Conservation (phyloP, 2,113 vertebrate genomes). For the Cyprinodon brontotheroides region DNA sequence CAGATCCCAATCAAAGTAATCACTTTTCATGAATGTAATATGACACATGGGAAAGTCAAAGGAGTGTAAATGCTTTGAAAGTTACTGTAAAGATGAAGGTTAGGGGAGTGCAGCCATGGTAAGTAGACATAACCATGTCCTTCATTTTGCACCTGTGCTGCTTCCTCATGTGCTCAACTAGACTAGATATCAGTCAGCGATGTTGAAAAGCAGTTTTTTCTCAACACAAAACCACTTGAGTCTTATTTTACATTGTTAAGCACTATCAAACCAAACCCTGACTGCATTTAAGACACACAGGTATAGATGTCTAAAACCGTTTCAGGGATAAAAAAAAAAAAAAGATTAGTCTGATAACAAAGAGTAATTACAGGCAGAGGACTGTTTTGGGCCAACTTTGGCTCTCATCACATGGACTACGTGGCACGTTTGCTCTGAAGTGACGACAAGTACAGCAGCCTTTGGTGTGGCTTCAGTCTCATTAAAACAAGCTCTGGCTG, state of each 20-base stretch:
- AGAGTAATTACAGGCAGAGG: slow-evolving; percentile 64
- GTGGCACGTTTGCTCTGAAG: slow-evolving; percentile 54
- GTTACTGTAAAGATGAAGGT: not conserved
- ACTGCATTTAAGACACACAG: slow-evolving; percentile 16
- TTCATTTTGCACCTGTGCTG: not conserved
- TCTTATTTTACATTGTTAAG: not conserved
- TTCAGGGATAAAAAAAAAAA: slow-evolving; percentile 27
- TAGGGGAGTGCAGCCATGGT: not conserved
- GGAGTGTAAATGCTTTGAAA: not conserved
- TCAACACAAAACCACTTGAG: not conserved
- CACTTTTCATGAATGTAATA: not conserved
- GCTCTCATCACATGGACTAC: slow-evolving; percentile 51
- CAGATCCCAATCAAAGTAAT: not conserved
- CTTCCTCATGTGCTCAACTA: not conserved
- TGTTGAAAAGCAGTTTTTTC: not conserved
- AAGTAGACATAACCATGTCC: not conserved
- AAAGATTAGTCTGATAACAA: slow-evolving; percentile 60
- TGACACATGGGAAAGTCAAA: not conserved
- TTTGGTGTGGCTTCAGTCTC: slow-evolving; percentile 66
- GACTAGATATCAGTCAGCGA: not conserved
- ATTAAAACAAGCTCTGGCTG: slow-evolving; percentile 69
- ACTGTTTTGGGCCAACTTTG: slow-evolving; percentile 46
- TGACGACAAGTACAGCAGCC: slow-evolving; percentile 59
- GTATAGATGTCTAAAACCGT: slow-evolving; percentile 20
- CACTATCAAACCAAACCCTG: not conserved